These are phyloP conservation scores for Noctua fimbriata DNA, from an alignment of 2,888 invertebrate species.

Conservation along the genomic window DNA sequence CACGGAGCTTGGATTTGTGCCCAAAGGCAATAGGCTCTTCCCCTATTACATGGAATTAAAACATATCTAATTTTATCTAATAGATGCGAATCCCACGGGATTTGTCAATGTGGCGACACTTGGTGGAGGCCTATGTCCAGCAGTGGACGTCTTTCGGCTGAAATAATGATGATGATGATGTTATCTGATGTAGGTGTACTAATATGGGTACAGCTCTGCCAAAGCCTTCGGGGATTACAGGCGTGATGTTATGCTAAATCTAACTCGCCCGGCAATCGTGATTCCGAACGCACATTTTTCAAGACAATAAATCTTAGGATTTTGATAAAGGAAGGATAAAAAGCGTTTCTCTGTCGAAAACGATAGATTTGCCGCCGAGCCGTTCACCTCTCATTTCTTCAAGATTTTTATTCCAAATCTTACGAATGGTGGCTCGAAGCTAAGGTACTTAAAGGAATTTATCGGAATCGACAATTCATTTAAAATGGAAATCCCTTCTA, in stretches of 20 bases:
- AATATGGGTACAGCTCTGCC: not conserved
- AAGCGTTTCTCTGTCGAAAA: slow-evolving; percentile 34
- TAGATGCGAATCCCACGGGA: no score
- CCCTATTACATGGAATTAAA: not conserved
- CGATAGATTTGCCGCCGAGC: slow-evolving; percentile 36
- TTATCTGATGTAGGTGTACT: not conserved
- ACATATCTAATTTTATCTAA: not conserved
- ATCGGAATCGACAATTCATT: slow-evolving; percentile 22
- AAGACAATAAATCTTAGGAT: slow-evolving; percentile 47
- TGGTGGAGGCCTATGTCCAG: no score
- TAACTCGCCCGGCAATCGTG: slow-evolving; percentile 14
- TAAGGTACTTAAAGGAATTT: slow-evolving; percentile 7
- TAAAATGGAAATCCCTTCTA: not conserved
- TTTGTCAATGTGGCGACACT: no score
- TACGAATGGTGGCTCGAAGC: not conserved
- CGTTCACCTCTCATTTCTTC: slow-evolving; percentile 19
- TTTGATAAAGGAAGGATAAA: slow-evolving; percentile 49
- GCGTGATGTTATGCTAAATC: no score
- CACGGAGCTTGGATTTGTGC: not conserved
- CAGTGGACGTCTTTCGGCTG: no score
- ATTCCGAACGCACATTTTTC: slow-evolving; percentile 23
- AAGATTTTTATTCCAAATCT: slow-evolving; percentile 28
- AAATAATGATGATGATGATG: no score
- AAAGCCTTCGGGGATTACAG: not conserved
- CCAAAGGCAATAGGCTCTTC: not conserved